phyloP scores from a whole-genome alignment of 2,888 invertebrate genomes.

The Stratiomys singularior region DNA sequence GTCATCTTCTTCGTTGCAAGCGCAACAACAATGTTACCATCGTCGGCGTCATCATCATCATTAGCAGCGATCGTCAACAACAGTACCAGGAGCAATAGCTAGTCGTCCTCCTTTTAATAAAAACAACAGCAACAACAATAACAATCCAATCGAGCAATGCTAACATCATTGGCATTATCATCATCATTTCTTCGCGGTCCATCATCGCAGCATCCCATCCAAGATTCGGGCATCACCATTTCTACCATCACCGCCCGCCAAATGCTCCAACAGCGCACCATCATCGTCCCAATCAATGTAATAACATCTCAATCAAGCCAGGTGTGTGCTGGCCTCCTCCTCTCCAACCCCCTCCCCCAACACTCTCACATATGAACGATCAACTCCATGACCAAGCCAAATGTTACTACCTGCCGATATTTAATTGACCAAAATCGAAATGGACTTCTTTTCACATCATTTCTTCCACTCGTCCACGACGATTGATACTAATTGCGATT shows the following conservation, averaged over 20 bases:
- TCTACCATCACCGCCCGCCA: background rate
- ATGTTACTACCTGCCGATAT: slow-evolving; percentile 36
- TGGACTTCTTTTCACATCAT: slow-evolving; percentile 43
- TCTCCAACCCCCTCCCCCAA: background rate
- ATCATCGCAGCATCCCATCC: slow-evolving; percentile 44
- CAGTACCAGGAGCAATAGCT: slow-evolving; percentile 38
- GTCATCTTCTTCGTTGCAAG: slow-evolving; percentile 17
- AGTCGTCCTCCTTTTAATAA: slow-evolving; percentile 29
- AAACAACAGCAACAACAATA: slow-evolving; percentile 31
- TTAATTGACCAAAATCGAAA: slow-evolving; percentile 46
- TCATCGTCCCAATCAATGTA: background rate
- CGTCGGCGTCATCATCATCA: slow-evolving; percentile 22
- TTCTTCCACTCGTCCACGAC: slow-evolving; percentile 10
- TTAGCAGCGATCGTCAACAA: slow-evolving; percentile 18
- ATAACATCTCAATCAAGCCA: slow-evolving; percentile 45
- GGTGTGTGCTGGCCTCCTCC: slow-evolving; percentile 24
- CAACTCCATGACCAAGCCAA: slow-evolving; percentile 29
- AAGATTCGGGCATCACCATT: slow-evolving; percentile 2
- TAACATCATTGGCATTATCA: slow-evolving; percentile 25
- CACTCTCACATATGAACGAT: slow-evolving; percentile 2
- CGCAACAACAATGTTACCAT: slow-evolving; percentile 9
- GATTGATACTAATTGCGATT: slow-evolving; percentile 39
- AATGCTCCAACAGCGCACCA: background rate
- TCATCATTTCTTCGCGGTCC: slow-evolving; percentile 40
- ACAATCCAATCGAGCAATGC: background rate